These are phyloP conservation scores for Incurvaria masculella DNA, from an alignment of 2,888 invertebrate species.

Conservation along the genomic window DNA sequence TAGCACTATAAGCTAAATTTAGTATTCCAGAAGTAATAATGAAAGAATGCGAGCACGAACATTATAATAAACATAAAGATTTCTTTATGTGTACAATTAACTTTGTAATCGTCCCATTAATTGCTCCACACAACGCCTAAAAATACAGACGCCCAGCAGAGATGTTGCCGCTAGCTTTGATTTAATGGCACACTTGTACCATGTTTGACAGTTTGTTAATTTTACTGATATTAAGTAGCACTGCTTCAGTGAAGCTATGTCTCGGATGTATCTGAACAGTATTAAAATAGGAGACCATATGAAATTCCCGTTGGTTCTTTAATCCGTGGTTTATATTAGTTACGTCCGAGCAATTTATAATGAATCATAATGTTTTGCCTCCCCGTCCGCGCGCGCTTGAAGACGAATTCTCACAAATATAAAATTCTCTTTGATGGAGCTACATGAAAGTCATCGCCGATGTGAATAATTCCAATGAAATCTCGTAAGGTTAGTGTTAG, in stretches of 20 bases:
- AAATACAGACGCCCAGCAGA: constrained; percentile 24
- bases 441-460: not conserved
- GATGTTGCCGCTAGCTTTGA: not conserved
- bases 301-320: no score
- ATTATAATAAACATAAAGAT: constrained; percentile 44
- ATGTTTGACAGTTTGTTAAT: not conserved
- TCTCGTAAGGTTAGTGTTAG: not conserved
- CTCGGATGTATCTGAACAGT: no score
- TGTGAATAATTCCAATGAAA: not conserved
- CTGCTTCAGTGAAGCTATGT: no score
- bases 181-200: not conserved
- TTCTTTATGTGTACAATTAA: constrained; percentile 48
- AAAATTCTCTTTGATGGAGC: not conserved
- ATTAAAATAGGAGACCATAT: no score
- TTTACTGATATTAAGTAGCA: not conserved
- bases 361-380: not conserved
- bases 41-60: constrained; percentile 49
- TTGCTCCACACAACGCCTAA: constrained; percentile 37
- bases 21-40: constrained; percentile 47
- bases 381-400: not conserved
- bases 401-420: not conserved
- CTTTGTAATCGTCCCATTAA: constrained; percentile 38
- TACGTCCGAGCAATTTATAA: no score
- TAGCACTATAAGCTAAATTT: constrained; percentile 49
- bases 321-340: no score